These are phyloP conservation scores for Loris lydekkerianus DNA, from an alignment of 2,797 vertebrate species.

Conservation along the genomic window DNA sequence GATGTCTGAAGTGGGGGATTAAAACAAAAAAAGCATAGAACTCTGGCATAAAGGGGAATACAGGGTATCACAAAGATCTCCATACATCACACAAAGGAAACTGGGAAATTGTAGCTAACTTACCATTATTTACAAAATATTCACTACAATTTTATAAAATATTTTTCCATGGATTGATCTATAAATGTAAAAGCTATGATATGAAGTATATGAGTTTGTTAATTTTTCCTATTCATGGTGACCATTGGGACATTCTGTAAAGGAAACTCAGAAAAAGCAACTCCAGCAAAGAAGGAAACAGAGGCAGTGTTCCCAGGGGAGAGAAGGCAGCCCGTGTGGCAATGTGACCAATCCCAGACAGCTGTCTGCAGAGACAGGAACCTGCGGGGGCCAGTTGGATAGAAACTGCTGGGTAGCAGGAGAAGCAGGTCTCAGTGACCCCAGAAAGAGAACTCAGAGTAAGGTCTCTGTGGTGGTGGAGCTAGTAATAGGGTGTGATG, in stretches of 20 bases:
- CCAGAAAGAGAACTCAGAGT: background rate
- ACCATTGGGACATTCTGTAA: background rate
- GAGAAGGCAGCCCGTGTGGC: background rate
- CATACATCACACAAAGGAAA: too few relatives aligned
- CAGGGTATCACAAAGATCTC: too few relatives aligned
- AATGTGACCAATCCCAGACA: background rate
- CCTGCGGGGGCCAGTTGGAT: accelerated
- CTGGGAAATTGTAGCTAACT: too few relatives aligned
- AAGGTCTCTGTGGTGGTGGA: background rate
- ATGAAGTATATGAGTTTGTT: too few relatives aligned
- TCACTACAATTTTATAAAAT: too few relatives aligned
- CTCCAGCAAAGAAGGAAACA: background rate
- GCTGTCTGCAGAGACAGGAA: background rate
- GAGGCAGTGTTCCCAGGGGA: background rate
- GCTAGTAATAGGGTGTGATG: too few relatives aligned
- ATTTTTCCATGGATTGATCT: too few relatives aligned
- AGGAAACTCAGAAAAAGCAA: background rate
- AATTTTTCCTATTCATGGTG: too few relatives aligned
- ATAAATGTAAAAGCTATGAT: too few relatives aligned
- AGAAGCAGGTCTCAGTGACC: background rate
- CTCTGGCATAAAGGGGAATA: background rate
- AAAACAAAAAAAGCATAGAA: background rate
- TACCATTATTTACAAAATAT: too few relatives aligned
- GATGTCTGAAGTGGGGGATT: background rate
- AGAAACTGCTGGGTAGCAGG: background rate